These are phyloP conservation scores for Capitella teleta DNA, from an alignment of 1,140 invertebrate species.

Conservation along the genomic window DNA sequence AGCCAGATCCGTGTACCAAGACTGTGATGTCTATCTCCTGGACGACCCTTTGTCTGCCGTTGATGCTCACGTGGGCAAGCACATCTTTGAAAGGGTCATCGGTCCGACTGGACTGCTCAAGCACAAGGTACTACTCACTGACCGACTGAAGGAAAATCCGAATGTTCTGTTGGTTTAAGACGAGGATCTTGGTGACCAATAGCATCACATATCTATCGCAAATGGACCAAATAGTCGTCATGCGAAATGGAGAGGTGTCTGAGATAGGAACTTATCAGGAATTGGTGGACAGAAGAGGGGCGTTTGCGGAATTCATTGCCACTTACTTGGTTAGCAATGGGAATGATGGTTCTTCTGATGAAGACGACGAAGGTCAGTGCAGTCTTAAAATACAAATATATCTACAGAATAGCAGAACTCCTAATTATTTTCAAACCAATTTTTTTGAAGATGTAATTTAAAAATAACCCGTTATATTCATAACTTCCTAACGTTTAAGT, in stretches of 20 bases:
- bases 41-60: slow-evolving; percentile 46
- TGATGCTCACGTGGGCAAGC: slow-evolving; percentile 32
- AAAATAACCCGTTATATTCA: too few relatives aligned
- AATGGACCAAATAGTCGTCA: slow-evolving; percentile 8
- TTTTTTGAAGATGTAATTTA: too few relatives aligned
- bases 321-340: slow-evolving; percentile 3
- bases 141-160: too few relatives aligned
- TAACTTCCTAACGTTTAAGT: too few relatives aligned
- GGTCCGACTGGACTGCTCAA: slow-evolving; percentile 49
- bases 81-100: slow-evolving; percentile 21
- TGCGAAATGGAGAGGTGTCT: slow-evolving; percentile 6
- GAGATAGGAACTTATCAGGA: slow-evolving; percentile 12
- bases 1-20: slow-evolving; percentile 35
- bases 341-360: too few relatives aligned
- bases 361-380: too few relatives aligned
- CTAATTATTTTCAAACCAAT: too few relatives aligned
- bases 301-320: slow-evolving; percentile 4
- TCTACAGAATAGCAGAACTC: too few relatives aligned
- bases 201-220: slow-evolving; percentile 8
- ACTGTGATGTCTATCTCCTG: slow-evolving; percentile 55
- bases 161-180: too few relatives aligned
- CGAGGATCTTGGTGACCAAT: slow-evolving; percentile 12
- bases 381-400: too few relatives aligned
- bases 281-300: not conserved
- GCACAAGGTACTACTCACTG: not conserved